phyloP scores from a whole-genome alignment of 2,797 vertebrate genomes.

The Platalea minor region DNA sequence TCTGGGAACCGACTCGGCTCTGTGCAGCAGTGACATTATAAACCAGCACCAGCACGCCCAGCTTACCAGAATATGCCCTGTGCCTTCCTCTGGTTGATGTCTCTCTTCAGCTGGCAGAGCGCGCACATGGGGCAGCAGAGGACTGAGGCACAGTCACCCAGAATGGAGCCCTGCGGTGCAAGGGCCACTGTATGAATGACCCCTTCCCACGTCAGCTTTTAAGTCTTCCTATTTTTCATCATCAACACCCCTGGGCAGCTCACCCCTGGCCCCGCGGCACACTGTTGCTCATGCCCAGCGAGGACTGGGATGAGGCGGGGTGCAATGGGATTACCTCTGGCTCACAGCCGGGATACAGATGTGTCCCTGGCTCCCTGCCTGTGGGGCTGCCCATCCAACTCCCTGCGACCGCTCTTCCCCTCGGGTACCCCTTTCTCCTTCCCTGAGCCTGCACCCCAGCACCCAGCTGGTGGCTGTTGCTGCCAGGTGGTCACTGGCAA shows the following conservation, averaged over 20 bases:
- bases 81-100: conserved; percentile 80
- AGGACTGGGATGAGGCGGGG: neutral
- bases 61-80: conserved; percentile 77
- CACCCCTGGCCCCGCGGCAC: neutral
- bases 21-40: rapidly evolving
- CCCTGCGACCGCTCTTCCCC: rapidly evolving
- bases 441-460: neutral
- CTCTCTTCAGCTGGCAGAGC: conserved; percentile 86
- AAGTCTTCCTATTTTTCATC: neutral
- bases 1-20: rapidly evolving
- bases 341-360: neutral
- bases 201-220: rapidly evolving
- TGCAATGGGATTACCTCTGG: neutral
- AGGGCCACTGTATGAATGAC: neutral
- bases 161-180: conserved; percentile 80
- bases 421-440: neutral
- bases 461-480: rapidly evolving
- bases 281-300: rapidly evolving
- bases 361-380: neutral
- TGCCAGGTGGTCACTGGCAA: no score
- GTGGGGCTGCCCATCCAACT: neutral
- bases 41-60: neutral
- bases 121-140: conserved; percentile 58
- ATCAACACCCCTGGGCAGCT: neutral
- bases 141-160: neutral